These are phyloP conservation scores for Pseudopipra pipra DNA, from an alignment of 2,113 vertebrate species.

Conservation along the genomic window DNA sequence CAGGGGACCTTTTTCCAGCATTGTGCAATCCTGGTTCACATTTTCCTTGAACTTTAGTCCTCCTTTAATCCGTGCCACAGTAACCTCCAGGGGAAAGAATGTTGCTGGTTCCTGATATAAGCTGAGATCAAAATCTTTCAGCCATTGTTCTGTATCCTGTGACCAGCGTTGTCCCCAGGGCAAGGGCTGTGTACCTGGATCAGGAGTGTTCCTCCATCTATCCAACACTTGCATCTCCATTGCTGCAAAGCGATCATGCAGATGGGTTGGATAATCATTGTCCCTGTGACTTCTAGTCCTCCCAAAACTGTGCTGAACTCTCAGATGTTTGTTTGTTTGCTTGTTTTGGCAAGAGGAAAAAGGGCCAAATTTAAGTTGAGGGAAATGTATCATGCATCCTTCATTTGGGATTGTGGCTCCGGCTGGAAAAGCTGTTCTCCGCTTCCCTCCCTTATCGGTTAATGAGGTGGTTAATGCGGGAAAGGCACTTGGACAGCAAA, in stretches of 20 bases:
- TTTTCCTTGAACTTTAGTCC: conserved; percentile 42
- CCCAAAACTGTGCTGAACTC: background rate
- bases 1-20: conserved; percentile 6
- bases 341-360: conserved; percentile 24
- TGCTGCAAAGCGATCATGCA: background rate
- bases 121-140: background rate
- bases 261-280: background rate
- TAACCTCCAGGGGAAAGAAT: background rate
- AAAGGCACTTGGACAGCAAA: background rate
- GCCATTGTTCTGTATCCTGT: background rate
- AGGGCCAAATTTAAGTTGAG: background rate
- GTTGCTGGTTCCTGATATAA: background rate
- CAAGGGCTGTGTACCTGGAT: background rate
- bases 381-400: background rate
- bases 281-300: background rate
- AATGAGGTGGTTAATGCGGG: background rate
- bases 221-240: accelerated
- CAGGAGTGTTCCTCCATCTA: accelerated
- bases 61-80: background rate
- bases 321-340: conserved; percentile 6
- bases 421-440: background rate
- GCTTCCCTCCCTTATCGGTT: background rate
- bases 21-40: conserved; percentile 2
- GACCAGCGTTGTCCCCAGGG: background rate
- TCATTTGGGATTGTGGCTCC: background rate